Percentiles rank a stretch among this genome's conserved stretches.
These are phyloP conservation scores for Alsophila aescularia DNA, from an alignment of 2,888 invertebrate genomes.

Conservation along the genomic window DNA sequence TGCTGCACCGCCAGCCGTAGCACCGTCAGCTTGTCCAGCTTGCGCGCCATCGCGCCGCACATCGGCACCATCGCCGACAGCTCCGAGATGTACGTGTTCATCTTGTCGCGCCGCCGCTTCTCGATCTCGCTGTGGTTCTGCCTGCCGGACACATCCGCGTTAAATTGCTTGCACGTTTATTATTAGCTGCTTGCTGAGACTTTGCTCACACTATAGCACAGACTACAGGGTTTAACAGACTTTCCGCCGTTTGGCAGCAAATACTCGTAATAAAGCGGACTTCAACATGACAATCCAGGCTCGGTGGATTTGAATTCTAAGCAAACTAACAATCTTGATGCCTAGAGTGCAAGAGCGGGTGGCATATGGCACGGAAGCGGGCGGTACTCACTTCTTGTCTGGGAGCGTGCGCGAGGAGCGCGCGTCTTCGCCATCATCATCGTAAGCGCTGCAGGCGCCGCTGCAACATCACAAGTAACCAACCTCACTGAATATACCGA, in stretches of 20 bases:
- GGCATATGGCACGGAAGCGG: too few species aligned
- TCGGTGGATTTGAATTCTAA: too few species aligned
- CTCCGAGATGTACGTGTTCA: constrained; percentile 97
- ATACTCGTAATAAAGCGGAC: too few species aligned
- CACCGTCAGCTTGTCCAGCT: constrained; percentile 96
- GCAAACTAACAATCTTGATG: too few species aligned
- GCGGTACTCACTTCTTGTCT: constrained; percentile 66
- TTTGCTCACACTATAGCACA: too few species aligned
- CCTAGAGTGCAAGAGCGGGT: too few species aligned
- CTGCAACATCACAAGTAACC: constrained; percentile 47
- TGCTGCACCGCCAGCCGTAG: constrained; percentile 97
- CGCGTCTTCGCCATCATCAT: constrained; percentile 87
- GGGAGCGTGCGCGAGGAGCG: constrained; percentile 86
- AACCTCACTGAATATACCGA: too few species aligned
- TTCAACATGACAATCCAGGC: too few species aligned
- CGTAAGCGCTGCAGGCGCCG: constrained; percentile 82
- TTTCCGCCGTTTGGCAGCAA: too few species aligned
- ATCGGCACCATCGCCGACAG: constrained; percentile 95
- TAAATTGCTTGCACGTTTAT: too few species aligned
- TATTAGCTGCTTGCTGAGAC: too few species aligned
- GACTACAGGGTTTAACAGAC: too few species aligned
- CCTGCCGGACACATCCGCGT: constrained; percentile 81
- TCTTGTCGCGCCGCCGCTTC: constrained; percentile 96
- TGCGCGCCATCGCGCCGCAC: constrained; percentile 96
- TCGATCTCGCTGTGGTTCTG: constrained; percentile 99